Conservation (phyloP, 2,888 invertebrate genomes). For the Phaedon cochleariae region DNA sequence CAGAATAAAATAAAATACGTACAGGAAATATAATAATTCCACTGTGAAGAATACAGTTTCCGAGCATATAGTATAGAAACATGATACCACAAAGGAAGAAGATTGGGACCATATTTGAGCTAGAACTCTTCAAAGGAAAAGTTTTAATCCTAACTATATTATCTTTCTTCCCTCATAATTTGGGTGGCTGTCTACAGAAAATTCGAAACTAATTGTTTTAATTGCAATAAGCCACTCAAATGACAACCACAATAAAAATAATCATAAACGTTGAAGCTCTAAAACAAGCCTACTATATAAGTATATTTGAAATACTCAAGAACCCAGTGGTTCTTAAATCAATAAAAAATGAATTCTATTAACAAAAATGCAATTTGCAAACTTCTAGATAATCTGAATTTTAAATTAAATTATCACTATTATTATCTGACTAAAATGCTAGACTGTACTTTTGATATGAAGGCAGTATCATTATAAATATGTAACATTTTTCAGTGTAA, state of each 20-base stretch:
- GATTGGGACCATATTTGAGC: background rate
- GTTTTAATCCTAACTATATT: background rate
- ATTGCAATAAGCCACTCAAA: background rate
- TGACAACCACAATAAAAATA: slow-evolving; percentile 11
- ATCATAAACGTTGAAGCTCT: slow-evolving; percentile 27
- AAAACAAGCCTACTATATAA: slow-evolving; percentile 35
- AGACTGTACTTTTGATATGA: slow-evolving; percentile 43
- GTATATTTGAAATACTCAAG: background rate
- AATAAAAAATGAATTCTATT: slow-evolving; percentile 20
- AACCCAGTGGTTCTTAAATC: background rate
- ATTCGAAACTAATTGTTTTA: background rate
- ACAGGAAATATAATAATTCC: background rate
- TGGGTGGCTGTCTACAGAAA: background rate
- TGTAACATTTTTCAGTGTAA: slow-evolving; percentile 35
- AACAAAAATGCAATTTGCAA: slow-evolving; percentile 24
- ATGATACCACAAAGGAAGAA: background rate
- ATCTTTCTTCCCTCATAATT: background rate
- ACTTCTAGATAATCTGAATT: slow-evolving; percentile 14
- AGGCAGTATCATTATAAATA: slow-evolving; percentile 45
- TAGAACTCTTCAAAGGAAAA: background rate
- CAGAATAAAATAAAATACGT: background rate
- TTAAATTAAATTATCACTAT: slow-evolving; percentile 30
- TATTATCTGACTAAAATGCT: slow-evolving; percentile 34
- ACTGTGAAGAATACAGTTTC: background rate
- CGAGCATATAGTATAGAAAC: background rate